These are phyloP conservation scores for Egretta garzetta DNA, from an alignment of 2,113 vertebrate species.

Conservation along the genomic window DNA sequence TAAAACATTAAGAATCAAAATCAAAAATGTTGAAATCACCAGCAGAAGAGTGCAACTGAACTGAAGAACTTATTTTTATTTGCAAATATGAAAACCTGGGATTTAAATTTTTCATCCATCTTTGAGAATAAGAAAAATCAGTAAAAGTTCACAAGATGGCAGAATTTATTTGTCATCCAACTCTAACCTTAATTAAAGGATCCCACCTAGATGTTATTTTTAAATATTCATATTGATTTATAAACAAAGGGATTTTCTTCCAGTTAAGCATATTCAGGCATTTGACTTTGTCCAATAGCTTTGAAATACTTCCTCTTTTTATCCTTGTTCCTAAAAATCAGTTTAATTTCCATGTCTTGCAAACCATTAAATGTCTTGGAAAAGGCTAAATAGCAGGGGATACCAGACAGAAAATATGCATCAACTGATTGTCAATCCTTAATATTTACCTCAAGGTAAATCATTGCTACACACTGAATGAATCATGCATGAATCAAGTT, in stretches of 20 bases:
- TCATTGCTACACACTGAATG: background rate
- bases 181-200: background rate
- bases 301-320: background rate
- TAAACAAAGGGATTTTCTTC: background rate
- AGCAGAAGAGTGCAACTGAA: background rate
- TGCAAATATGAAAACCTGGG: background rate
- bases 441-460: background rate
- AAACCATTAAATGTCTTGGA: background rate
- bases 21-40: background rate
- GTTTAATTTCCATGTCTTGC: background rate
- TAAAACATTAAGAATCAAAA: background rate
- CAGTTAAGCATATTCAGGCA: background rate
- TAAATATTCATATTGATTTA: background rate
- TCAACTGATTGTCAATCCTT: background rate
- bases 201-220: background rate
- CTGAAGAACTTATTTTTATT: background rate
- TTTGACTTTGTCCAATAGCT: background rate
- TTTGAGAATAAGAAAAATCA: background rate
- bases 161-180: background rate
- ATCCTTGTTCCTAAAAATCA: background rate
- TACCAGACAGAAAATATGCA: background rate
- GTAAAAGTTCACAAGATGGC: background rate
- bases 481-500: background rate
- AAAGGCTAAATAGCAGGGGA: background rate
- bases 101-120: background rate